phyloP scores from a whole-genome alignment of 2,888 invertebrate genomes.

The Pharmacophagus antenor region DNA sequence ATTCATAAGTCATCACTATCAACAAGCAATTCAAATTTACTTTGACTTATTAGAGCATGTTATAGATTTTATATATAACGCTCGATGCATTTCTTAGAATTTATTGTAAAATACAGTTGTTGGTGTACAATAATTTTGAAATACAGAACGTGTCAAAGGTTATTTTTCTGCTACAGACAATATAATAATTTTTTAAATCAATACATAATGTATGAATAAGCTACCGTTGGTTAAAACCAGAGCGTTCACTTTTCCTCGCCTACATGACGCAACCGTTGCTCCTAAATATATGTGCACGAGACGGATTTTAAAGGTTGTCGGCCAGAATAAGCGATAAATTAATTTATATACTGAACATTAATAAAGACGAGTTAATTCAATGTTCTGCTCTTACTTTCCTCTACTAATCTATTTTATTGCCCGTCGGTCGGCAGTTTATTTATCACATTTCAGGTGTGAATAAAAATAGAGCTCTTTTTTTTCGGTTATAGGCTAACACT shows the following conservation, averaged over 20 bases:
- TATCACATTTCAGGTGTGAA: too few relatives aligned
- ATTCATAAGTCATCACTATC: too few relatives aligned
- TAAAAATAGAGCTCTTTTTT: too few relatives aligned
- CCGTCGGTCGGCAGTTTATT: too few relatives aligned
- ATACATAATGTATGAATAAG: slow-evolving; percentile 31
- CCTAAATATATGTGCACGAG: slow-evolving; percentile 21
- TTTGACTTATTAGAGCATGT: neutral
- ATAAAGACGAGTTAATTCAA: neutral
- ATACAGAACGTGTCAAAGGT: slow-evolving; percentile 17
- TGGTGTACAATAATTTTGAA: neutral
- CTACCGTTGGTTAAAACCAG: slow-evolving; percentile 34
- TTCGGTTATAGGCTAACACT: too few relatives aligned
- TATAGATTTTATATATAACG: too few relatives aligned
- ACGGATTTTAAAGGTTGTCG: slow-evolving; percentile 4
- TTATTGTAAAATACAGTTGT: neutral
- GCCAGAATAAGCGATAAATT: slow-evolving; percentile 5
- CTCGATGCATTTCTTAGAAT: too few relatives aligned
- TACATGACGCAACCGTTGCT: slow-evolving; percentile 33
- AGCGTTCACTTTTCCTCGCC: slow-evolving; percentile 42
- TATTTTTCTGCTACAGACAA: slow-evolving; percentile 15
- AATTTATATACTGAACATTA: neutral
- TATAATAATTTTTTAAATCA: slow-evolving; percentile 40
- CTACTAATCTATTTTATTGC: too few relatives aligned
- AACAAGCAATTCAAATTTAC: neutral
- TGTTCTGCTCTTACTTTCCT: neutral